phyloP scores from a whole-genome alignment of 1,140 invertebrate species.

The Drosophila lowei region DNA sequence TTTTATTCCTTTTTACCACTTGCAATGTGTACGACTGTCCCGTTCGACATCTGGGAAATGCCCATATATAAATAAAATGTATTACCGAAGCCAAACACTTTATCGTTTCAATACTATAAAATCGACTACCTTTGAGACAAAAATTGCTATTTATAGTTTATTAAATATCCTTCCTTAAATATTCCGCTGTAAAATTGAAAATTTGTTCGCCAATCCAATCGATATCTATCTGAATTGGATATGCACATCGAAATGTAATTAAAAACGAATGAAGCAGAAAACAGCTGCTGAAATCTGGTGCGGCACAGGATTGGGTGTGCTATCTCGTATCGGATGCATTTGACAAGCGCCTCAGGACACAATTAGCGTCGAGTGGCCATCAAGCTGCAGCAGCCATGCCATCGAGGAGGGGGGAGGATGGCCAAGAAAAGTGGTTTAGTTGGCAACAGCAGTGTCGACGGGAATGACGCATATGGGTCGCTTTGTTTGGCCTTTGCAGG shows the following conservation, averaged over 20 bases:
- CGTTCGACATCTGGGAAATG: no score
- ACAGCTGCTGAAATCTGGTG: constrained; percentile 35
- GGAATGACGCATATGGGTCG: constrained; percentile 47
- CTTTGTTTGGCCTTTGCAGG: constrained; percentile 38
- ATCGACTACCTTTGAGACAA: no score
- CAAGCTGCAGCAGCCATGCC: constrained; percentile 27
- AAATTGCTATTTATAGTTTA: no score
- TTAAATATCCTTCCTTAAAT: no score
- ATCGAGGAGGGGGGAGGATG: constrained; percentile 8
- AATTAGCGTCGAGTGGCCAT: constrained; percentile 63
- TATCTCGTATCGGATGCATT: constrained; percentile 28
- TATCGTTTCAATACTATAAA: no score
- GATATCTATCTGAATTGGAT: no score
- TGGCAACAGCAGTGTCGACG: constrained; percentile 6
- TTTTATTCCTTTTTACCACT: no score
- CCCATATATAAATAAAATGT: no score
- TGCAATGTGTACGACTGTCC: no score
- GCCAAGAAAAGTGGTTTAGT: constrained; percentile 32
- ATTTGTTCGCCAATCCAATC: no score
- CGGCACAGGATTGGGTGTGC: constrained; percentile 9
- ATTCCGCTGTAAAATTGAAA: no score
- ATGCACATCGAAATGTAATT: constrained; percentile 3
- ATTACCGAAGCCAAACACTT: no score
- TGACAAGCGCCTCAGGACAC: constrained; percentile 45
- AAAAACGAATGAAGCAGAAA: constrained; percentile 12